These are phyloP conservation scores for Digitonthophagus gazella DNA, from an alignment of 2,888 invertebrate species.

Conservation along the genomic window DNA sequence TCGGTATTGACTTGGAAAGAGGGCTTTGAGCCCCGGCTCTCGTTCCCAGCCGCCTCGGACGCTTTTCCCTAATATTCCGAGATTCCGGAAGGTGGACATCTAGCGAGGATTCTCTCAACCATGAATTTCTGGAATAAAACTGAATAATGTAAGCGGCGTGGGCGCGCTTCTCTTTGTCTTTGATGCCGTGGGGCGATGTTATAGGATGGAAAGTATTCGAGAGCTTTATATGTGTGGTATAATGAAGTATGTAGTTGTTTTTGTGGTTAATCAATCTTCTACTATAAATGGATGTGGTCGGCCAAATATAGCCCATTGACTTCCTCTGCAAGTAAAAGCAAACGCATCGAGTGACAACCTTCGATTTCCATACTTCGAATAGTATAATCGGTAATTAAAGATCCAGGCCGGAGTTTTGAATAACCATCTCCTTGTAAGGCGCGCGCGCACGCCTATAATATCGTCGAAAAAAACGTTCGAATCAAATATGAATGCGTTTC, in stretches of 20 bases:
- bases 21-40: background rate
- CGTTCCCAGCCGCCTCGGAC: background rate
- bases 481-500: background rate
- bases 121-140: background rate
- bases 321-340: background rate
- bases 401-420: background rate
- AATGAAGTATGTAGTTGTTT: background rate
- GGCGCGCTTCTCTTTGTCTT: background rate
- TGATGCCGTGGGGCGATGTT: background rate
- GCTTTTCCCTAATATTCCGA: background rate
- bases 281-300: background rate
- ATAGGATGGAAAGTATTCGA: background rate
- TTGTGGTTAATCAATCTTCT: background rate
- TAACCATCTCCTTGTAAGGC: background rate
- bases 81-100: background rate
- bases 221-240: too few species aligned
- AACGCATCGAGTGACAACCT: background rate
- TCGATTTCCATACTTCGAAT: background rate
- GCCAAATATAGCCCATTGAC: background rate
- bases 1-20: background rate
- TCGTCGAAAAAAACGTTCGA: background rate
- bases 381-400: background rate
- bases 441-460: background rate
- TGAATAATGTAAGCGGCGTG: background rate
- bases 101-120: background rate